Conservation (phyloP, 2,113 vertebrate genomes). For the Heloderma charlesbogerti region DNA sequence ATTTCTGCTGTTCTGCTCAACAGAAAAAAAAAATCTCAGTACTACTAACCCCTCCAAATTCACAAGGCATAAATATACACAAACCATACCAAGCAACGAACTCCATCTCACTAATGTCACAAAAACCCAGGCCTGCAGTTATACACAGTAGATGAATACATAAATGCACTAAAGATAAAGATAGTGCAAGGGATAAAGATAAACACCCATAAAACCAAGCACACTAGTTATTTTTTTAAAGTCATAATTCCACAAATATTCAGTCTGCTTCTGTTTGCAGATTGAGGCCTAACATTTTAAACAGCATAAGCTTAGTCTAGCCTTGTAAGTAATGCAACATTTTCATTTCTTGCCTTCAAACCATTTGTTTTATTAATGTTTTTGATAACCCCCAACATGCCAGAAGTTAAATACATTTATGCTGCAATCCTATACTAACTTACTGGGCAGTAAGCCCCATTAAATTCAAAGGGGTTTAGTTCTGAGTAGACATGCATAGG, state of each 20-base stretch:
- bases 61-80: not conserved
- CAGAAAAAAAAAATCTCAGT: not conserved
- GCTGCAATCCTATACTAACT: not conserved
- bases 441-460: too few species aligned
- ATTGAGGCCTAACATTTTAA: not conserved
- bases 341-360: not conserved
- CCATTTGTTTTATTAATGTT: slow-evolving; percentile 2
- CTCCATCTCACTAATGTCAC: not conserved
- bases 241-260: not conserved
- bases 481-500: too few species aligned
- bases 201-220: not conserved
- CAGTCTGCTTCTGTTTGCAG: not conserved
- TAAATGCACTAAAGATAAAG: not conserved
- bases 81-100: not conserved
- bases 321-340: not conserved
- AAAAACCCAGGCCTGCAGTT: not conserved
- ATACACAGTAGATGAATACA: not conserved
- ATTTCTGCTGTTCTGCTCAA: not conserved
- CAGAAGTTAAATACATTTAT: not conserved
- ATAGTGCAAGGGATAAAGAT: not conserved
- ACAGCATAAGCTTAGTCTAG: not conserved
- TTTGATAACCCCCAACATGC: slow-evolving; percentile 1
- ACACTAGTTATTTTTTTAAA: not conserved
- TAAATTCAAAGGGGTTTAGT: too few species aligned
- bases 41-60: not conserved